A percentile compares a stretch with the other conserved stretches of the same genome.
Evolutionary conservation across 2,888 invertebrate genomes (phyloP).

Genomic region (Sclerodermus sp.): DNA sequence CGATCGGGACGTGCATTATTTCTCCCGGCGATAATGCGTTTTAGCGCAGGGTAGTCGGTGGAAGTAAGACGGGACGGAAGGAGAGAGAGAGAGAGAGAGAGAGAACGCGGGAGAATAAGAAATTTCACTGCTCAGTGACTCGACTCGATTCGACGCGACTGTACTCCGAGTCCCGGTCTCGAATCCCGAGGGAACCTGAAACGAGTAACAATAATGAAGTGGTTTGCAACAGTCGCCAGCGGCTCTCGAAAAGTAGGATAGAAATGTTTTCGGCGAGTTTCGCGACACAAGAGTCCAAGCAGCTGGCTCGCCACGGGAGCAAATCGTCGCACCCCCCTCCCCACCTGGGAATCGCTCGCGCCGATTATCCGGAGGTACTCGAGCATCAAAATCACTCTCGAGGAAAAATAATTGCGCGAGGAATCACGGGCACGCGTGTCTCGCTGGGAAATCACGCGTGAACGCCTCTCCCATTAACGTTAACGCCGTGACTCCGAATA

Average conservation of each 20-base stretch:
- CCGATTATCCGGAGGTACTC: slow-evolving; percentile 52
- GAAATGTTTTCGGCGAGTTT: not conserved
- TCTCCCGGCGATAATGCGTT: too few species aligned
- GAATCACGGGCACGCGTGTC: slow-evolving; percentile 7
- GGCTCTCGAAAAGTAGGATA: slow-evolving; percentile 1
- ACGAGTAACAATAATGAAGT: slow-evolving; percentile 26
- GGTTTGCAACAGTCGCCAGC: slow-evolving; percentile 25
- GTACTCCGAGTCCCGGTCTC: too few species aligned
- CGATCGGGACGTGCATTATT: too few species aligned
- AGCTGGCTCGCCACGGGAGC: too few species aligned
- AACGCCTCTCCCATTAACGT: slow-evolving; percentile 28
- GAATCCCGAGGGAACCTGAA: not conserved
- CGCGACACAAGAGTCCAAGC: not conserved
- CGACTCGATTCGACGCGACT: too few species aligned
- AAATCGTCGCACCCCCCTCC: slow-evolving; percentile 12
- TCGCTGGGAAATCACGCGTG: not conserved
- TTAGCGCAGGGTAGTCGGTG: too few species aligned
- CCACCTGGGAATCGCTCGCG: slow-evolving; percentile 15
- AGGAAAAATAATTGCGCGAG: slow-evolving; percentile 54
- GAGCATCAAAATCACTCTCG: slow-evolving; percentile 49
- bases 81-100: not conserved
- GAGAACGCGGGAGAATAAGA: too few species aligned
- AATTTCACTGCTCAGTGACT: too few species aligned
- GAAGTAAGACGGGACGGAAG: too few species aligned
- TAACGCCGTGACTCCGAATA: slow-evolving; percentile 23